Conservation (phyloP, 2,888 invertebrate species). For the Patella ulyssiponensis region DNA sequence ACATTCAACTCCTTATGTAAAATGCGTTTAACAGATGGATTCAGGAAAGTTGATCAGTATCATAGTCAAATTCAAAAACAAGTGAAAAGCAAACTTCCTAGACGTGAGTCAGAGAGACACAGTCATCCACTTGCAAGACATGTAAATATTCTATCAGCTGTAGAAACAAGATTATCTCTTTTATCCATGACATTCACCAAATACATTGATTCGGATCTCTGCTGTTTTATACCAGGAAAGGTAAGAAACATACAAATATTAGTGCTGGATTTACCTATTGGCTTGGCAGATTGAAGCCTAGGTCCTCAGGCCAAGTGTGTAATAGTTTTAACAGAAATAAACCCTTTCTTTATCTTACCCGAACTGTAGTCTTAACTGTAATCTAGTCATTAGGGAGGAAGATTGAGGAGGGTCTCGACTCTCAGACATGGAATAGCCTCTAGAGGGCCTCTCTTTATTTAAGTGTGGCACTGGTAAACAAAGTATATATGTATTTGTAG, state of each 20-base stretch:
- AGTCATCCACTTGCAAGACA: constrained; percentile 89
- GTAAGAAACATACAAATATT: constrained; percentile 73
- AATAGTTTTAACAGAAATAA: no score
- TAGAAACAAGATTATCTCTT: constrained; percentile 92
- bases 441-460: no score
- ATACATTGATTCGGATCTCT: constrained; percentile 86
- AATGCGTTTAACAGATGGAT: constrained; percentile 85
- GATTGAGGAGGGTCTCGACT: no score
- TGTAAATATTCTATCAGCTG: constrained; percentile 89
- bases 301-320: no score
- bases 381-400: no score
- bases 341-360: no score
- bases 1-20: constrained; percentile 84
- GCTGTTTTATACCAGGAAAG: constrained; percentile 95
- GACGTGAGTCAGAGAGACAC: constrained; percentile 90
- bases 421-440: no score
- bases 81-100: constrained; percentile 86
- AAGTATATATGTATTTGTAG: no score
- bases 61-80: constrained; percentile 83
- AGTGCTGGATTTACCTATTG: no score
- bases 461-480: no score
- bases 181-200: constrained; percentile 93
- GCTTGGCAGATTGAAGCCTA: no score
- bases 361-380: no score
- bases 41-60: constrained; percentile 83